These are phyloP conservation scores for Monodelphis domestica DNA, from an alignment of 2,797 vertebrate genomes.

Conservation along the genomic window DNA sequence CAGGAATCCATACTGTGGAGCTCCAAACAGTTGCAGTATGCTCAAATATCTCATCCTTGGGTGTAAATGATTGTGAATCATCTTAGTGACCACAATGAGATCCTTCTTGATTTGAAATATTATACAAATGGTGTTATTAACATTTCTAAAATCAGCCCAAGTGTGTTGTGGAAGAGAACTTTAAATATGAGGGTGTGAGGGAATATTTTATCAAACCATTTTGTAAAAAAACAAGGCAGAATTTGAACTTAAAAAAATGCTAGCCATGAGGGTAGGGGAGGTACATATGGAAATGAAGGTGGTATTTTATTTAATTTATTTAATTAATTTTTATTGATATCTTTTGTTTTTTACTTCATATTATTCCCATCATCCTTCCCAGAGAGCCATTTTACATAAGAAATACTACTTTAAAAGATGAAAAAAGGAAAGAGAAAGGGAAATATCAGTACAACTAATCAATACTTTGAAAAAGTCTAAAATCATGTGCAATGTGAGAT, in stretches of 20 bases:
- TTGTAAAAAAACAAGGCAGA: constrained; percentile 86
- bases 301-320: not conserved
- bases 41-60: constrained; percentile 82
- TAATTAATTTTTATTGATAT: not conserved
- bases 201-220: constrained; percentile 83
- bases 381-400: not conserved
- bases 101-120: constrained; percentile 87
- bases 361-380: not conserved
- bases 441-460: not conserved
- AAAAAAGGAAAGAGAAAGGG: not conserved
- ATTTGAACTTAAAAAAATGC: constrained; percentile 76
- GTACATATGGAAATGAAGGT: not conserved
- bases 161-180: constrained; percentile 84
- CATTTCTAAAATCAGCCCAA: constrained; percentile 84
- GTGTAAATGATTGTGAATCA: constrained; percentile 85
- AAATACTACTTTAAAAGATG: not conserved
- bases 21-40: constrained; percentile 77
- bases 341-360: not conserved
- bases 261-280: not conserved
- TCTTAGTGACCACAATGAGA: constrained; percentile 82
- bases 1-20: constrained; percentile 79
- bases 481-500: not conserved
- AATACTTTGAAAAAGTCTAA: not conserved
- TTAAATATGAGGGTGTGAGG: constrained; percentile 81
- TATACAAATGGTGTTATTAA: constrained; percentile 89